phyloP scores from a whole-genome alignment of 2,113 vertebrate genomes.

The Microcebus ravelobensis region DNA sequence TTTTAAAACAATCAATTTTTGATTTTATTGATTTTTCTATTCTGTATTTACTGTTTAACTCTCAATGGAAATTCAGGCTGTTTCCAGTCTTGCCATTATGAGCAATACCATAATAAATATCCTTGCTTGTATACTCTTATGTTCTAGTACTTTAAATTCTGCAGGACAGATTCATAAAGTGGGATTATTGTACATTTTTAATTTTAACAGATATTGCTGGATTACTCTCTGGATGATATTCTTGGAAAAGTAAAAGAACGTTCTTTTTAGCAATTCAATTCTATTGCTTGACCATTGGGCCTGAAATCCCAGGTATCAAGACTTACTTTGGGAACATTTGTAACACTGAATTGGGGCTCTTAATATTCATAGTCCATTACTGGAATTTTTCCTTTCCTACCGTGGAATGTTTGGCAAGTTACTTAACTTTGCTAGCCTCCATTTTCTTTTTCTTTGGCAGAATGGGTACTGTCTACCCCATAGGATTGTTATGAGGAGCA shows the following conservation, averaged over 20 bases:
- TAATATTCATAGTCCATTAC: not conserved
- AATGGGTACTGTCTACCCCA: not conserved
- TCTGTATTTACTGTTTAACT: not conserved
- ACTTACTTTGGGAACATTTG: not conserved
- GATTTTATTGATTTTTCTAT: not conserved
- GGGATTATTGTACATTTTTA: not conserved
- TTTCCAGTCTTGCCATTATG: not conserved
- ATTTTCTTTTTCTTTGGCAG: not conserved
- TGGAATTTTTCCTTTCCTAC: not conserved
- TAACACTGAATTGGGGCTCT: not conserved
- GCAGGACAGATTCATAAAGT: not conserved
- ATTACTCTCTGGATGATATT: not conserved
- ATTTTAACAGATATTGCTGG: not conserved
- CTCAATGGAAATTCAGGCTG: not conserved
- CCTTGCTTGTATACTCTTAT: not conserved
- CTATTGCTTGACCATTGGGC: not conserved
- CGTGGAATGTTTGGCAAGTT: not conserved
- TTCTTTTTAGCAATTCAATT: not conserved
- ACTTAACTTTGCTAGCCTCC: not conserved
- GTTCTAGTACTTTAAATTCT: not conserved
- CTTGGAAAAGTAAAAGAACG: not conserved
- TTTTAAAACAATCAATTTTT: not conserved
- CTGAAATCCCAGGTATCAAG: not conserved
- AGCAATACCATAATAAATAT: not conserved
- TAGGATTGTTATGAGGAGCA: not conserved